Evolutionary conservation across 2,113 vertebrate genomes (phyloP).

Genomic region (Percina caprodes): DNA sequence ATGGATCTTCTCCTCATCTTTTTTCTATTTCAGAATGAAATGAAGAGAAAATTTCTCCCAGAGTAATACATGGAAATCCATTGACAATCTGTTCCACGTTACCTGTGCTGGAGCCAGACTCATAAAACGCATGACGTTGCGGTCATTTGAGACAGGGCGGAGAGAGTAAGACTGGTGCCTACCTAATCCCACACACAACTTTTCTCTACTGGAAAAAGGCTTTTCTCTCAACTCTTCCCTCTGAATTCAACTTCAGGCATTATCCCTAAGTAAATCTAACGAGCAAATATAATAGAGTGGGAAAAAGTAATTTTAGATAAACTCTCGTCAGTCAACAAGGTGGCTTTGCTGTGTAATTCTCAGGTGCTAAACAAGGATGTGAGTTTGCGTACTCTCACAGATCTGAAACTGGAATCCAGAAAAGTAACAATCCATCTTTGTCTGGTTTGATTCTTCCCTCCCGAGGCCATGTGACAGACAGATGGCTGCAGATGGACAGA

Average conservation of each 20-base stretch:
- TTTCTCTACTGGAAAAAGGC: slow-evolving; percentile 40
- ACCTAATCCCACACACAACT: slow-evolving; percentile 48
- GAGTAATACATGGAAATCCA: slow-evolving; percentile 77
- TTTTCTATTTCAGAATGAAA: slow-evolving; percentile 62
- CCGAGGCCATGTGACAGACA: slow-evolving; percentile 71
- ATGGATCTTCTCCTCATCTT: slow-evolving; percentile 58
- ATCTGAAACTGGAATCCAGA: slow-evolving; percentile 57
- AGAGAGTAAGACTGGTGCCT: slow-evolving; percentile 15
- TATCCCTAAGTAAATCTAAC: slow-evolving; percentile 30
- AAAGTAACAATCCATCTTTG: slow-evolving; percentile 69
- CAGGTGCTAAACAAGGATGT: slow-evolving; percentile 44
- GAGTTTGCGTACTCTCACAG: slow-evolving; percentile 5
- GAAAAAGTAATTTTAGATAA: slow-evolving; percentile 34
- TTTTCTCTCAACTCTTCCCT: slow-evolving; percentile 24
- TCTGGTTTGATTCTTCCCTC: slow-evolving; percentile 63
- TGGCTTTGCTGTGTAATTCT: slow-evolving; percentile 42
- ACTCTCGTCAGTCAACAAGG: slow-evolving; percentile 39
- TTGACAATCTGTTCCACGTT: slow-evolving; percentile 4
- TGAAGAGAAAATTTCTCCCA: slow-evolving; percentile 55
- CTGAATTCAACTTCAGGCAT: slow-evolving; percentile 30
- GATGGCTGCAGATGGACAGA: slow-evolving; percentile 75
- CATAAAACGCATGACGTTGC: slow-evolving; percentile 35
- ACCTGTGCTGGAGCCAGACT: slow-evolving; percentile 31
- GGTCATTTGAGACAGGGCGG: slow-evolving; percentile 52
- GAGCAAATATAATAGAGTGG: slow-evolving; percentile 21